Conservation (phyloP, 2,113 vertebrate genomes). For the Microcebus murinus region DNA sequence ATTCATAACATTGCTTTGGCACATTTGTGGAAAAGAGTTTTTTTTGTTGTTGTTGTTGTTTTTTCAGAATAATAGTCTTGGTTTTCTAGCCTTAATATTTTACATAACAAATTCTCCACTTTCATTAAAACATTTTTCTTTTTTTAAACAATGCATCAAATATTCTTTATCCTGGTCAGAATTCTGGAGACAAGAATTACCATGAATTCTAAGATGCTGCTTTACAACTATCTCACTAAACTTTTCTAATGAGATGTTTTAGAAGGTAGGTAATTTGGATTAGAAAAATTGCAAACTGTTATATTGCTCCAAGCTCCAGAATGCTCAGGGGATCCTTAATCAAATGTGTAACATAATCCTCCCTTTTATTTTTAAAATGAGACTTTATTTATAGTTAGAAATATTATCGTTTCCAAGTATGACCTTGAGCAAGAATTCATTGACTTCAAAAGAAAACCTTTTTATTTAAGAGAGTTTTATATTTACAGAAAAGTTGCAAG, state of each 20-base stretch:
- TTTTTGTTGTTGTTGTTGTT: neutral
- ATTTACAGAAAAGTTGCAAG: neutral
- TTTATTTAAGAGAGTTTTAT: neutral
- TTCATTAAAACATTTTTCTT: neutral
- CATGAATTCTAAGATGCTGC: neutral
- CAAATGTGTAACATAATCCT: neutral
- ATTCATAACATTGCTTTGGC: neutral
- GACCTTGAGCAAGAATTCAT: neutral
- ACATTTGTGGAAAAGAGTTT: neutral
- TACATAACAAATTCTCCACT: constrained; percentile 7
- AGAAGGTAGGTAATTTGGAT: constrained; percentile 11
- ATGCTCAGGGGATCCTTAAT: neutral
- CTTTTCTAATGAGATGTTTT: neutral
- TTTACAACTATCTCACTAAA: neutral
- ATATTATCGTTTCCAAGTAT: constrained; percentile 12
- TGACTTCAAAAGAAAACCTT: neutral
- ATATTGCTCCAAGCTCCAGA: neutral
- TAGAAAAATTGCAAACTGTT: neutral
- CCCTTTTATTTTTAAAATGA: neutral
- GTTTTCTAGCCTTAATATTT: neutral
- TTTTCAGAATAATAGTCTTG: constrained; percentile 38
- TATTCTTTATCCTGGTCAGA: neutral
- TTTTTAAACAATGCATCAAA: neutral
- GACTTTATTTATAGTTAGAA: neutral
- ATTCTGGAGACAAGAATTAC: neutral